Evolutionary conservation across 2,888 invertebrate genomes (phyloP), one percentile per base, ranked within the genome.

Genomic region (Athalia circularis): DNA sequence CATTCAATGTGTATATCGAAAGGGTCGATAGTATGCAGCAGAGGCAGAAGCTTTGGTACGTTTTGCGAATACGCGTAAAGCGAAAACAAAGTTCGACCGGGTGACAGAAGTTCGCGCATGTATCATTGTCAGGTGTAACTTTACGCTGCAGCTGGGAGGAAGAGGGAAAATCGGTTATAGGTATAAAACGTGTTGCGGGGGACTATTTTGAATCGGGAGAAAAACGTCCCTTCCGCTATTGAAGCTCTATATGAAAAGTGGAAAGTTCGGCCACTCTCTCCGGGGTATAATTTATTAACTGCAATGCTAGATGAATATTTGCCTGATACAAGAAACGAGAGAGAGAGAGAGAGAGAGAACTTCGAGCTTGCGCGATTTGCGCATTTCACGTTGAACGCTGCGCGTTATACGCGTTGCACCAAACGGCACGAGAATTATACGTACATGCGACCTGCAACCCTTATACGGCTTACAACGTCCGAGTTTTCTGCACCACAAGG

Each of bases 41-140:
- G 29, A 29, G 2, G 29, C 29, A 29, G 29, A 29, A 29, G 29
- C 29, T 29, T 13, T 64, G 15, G 52, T 11, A 68, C 43, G 29
- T 50, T 68, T 7, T 52, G 43, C 54, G 54, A 54, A 3, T n/a
- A n/a, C 68, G 5, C 29, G 29, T 29, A 29, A 29, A 29, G 29
- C 29, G 29, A 29, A 29, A 29, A 29, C 59, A 47, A 59, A 72
- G 59, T 72, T 72, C 59, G 72, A 72, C 47, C 9, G 15, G 45
- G 57, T 54, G 54, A 61, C 65, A 79, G 70, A 75, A 70, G 78
- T 61, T 67, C 75, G 77, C 75, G 70, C 72, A 65, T 77, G 65
- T 61, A 77, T 70, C 75, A 54, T 65, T 67, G 45, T 61, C 75
- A 52, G 67, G 70, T 79, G 75, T 74, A 65, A 62, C 68, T 50